These are phyloP conservation scores for Amazonetta brasiliensis DNA, from an alignment of 2,797 vertebrate genomes.

Conservation along the genomic window DNA sequence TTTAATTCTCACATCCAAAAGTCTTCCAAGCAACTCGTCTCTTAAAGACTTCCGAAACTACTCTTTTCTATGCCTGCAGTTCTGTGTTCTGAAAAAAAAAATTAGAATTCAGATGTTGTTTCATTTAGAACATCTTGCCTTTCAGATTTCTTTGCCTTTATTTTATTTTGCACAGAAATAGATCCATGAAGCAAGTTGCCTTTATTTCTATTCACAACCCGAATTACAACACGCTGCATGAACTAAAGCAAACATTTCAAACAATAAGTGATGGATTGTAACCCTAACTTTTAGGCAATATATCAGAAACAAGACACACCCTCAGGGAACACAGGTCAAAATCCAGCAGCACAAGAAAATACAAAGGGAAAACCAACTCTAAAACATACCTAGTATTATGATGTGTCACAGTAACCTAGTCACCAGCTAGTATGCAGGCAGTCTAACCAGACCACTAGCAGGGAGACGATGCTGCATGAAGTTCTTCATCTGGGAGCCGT, in stretches of 20 bases:
- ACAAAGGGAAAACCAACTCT: neutral
- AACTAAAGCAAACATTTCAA: neutral
- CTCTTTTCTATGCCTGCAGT: neutral
- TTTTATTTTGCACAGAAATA: neutral
- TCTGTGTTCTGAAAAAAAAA: neutral
- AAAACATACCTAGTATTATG: neutral
- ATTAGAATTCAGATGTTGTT: neutral
- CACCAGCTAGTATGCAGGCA: neutral
- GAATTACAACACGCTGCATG: neutral
- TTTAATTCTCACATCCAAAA: conserved; percentile 67
- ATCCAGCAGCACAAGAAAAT: neutral
- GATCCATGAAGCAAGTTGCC: neutral
- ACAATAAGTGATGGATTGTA: neutral
- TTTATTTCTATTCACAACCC: neutral
- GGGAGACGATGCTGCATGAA: neutral
- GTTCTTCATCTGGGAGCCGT: neutral
- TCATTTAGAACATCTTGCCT: neutral
- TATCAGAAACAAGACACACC: neutral
- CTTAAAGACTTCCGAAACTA: conserved; percentile 36
- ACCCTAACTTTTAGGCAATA: neutral
- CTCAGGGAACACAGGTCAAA: neutral
- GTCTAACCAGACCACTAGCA: neutral
- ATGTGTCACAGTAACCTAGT: neutral
- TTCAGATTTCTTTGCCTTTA: neutral
- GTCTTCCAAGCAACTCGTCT: conserved; percentile 28